Percentiles rank a stretch among this genome's conserved stretches.
Evolutionary conservation across 2,797 vertebrate genomes (phyloP).

Genomic region (Aselliscus stoliczkanus): DNA sequence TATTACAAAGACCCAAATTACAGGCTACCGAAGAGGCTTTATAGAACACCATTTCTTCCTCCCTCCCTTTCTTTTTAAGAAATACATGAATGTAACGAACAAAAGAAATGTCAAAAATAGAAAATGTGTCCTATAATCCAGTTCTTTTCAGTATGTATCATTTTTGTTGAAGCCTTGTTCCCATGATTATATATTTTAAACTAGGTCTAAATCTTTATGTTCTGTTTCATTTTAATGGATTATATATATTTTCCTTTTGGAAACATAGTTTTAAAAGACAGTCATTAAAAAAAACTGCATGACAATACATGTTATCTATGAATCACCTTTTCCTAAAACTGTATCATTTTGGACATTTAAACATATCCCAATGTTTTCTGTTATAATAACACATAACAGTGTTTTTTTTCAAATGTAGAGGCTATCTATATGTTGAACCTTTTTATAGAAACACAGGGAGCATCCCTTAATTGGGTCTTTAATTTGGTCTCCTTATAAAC

Average conservation of each 20-base stretch:
- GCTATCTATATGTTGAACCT: neutral
- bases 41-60: conserved; percentile 22
- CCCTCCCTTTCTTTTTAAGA: conserved; percentile 37
- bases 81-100: conserved; percentile 53
- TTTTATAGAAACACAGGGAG: conserved; percentile 8
- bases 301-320: conserved; percentile 2
- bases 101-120: conserved; percentile 69
- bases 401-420: neutral
- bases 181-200: conserved; percentile 63
- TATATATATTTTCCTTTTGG: conserved; percentile 16
- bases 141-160: conserved; percentile 48
- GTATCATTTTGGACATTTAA: neutral
- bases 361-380: conserved; percentile 4
- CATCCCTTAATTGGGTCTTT: neutral
- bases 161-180: conserved; percentile 35
- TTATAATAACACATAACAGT: neutral
- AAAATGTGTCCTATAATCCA: conserved; percentile 57
- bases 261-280: conserved; percentile 42
- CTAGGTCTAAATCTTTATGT: conserved; percentile 55
- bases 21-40: conserved; percentile 40
- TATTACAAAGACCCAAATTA: conserved; percentile 54
- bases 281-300: conserved; percentile 36
- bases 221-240: conserved; percentile 52
- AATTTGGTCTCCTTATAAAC: neutral
- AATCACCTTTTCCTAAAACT: conserved; percentile 29